Conservation (phyloP, 2,888 invertebrate genomes). For the Mythimna ferrago region DNA sequence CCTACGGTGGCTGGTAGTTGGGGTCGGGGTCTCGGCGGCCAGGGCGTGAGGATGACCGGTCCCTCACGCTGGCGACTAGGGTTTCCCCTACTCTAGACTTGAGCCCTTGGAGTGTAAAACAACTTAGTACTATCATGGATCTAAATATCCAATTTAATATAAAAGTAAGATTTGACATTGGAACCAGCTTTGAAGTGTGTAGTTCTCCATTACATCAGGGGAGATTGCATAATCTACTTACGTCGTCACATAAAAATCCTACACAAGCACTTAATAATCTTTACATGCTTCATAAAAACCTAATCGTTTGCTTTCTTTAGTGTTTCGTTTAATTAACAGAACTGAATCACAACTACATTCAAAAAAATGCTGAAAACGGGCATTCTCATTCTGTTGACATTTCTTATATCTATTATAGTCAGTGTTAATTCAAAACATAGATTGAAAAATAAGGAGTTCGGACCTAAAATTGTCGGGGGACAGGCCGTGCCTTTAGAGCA, state of each 20-base stretch:
- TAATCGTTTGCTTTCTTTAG: constrained; percentile 30
- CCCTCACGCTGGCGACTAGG: too few species aligned
- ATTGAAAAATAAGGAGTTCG: constrained; percentile 28
- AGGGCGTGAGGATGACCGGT: too few species aligned
- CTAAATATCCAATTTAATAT: too few species aligned
- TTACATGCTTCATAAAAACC: constrained; percentile 45
- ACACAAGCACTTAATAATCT: constrained; percentile 23
- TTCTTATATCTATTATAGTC: constrained; percentile 15
- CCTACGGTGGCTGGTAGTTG: too few species aligned
- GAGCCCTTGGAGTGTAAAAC: too few species aligned
- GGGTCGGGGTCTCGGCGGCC: too few species aligned
- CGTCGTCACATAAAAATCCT: constrained; percentile 23
- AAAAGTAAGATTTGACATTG: not conserved
- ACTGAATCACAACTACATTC: constrained; percentile 1
- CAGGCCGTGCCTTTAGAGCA: constrained; percentile 64
- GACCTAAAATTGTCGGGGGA: constrained; percentile 77
- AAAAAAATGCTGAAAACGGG: constrained; percentile 12
- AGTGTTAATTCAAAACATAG: constrained; percentile 24
- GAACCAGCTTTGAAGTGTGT: not conserved
- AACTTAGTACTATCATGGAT: too few species aligned
- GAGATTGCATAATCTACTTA: not conserved
- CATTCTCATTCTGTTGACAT: constrained; percentile 10
- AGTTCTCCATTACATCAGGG: constrained; percentile 14
- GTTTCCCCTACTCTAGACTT: too few species aligned
- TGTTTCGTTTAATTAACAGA: constrained; percentile 24